Conservation (phyloP, 2,888 invertebrate genomes). For the Rhagonycha fulva region DNA sequence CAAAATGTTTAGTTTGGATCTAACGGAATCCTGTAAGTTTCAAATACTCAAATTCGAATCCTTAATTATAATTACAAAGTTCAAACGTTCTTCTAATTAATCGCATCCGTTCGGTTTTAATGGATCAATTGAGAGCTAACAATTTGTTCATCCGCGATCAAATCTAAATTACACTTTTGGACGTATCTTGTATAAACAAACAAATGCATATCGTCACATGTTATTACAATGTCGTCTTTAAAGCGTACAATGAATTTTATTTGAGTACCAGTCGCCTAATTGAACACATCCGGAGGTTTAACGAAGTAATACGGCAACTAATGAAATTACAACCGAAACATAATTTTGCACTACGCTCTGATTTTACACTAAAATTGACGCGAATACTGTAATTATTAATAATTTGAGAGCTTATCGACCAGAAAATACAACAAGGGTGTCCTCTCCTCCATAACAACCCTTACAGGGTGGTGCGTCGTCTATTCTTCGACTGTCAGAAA, state of each 20-base stretch:
- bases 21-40: neutral
- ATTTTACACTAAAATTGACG: neutral
- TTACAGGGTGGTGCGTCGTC: too few relatives aligned
- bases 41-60: neutral
- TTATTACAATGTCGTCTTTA: neutral
- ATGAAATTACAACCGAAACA: neutral
- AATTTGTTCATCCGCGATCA: neutral
- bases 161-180: neutral
- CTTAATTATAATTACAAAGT: neutral
- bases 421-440: too few relatives aligned
- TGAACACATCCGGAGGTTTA: neutral
- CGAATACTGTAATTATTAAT: too few relatives aligned
- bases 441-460: too few relatives aligned
- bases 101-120: neutral
- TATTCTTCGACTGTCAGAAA: too few relatives aligned
- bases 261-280: neutral
- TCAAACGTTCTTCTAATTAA: neutral
- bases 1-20: neutral
- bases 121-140: neutral
- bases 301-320: neutral
- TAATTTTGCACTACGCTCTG: neutral
- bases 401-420: too few relatives aligned
- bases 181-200: neutral
- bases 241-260: neutral
- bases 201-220: neutral